Evolutionary conservation across 2,888 invertebrate species (phyloP).

Genomic region (Lepidonotus clava): DNA sequence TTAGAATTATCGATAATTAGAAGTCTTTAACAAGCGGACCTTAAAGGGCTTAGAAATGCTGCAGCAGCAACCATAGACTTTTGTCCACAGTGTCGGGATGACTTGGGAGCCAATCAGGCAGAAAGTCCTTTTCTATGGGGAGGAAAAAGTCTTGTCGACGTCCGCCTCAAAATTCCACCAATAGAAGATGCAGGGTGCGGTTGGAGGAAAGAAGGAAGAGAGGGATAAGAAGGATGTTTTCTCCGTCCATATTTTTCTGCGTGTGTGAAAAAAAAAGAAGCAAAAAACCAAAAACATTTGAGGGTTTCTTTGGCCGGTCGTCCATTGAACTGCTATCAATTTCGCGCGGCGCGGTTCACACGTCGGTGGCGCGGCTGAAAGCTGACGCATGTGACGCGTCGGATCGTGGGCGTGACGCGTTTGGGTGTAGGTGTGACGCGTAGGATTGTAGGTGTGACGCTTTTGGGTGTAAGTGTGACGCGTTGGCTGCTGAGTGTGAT

Average conservation of each 20-base stretch:
- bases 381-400: conserved; percentile 1
- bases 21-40: too few species aligned
- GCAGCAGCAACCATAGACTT: background rate
- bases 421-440: too few species aligned
- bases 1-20: too few species aligned
- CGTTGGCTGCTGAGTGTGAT: too few species aligned
- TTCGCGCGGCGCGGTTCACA: background rate
- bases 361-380: background rate
- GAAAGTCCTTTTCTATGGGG: conserved; percentile 39
- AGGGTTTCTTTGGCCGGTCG: conserved; percentile 7
- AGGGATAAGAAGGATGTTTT: background rate
- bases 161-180: too few species aligned
- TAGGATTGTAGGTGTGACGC: too few species aligned
- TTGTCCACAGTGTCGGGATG: conserved; percentile 22
- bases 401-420: too few species aligned
- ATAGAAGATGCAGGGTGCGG: background rate
- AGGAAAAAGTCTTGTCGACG: conserved; percentile 5
- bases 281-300: background rate
- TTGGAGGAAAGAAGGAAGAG: background rate
- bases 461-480: too few species aligned
- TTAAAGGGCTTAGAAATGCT: background rate
- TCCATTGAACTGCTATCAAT: conserved; percentile 28
- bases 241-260: background rate
- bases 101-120: background rate
- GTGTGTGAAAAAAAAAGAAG: background rate